Evolutionary conservation across 2,113 vertebrate species (phyloP).

Genomic region (Ammodytes dubius): DNA sequence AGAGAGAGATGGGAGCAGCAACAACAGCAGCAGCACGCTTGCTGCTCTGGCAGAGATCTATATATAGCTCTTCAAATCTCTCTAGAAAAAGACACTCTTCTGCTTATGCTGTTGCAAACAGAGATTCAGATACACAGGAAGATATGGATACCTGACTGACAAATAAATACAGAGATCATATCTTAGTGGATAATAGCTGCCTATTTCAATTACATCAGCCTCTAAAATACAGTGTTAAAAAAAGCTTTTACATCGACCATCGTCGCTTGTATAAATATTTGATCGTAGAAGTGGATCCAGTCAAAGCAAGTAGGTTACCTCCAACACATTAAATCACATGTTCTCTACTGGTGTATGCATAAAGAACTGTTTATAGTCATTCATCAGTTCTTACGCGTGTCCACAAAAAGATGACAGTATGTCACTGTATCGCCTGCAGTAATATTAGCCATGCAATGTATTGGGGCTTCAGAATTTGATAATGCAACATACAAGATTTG

Average conservation of each 20-base stretch:
- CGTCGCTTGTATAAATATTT: conserved; percentile 43
- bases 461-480: background rate
- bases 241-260: background rate
- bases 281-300: conserved; percentile 31
- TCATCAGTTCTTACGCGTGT: background rate
- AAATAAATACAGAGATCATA: conserved; percentile 28
- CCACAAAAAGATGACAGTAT: background rate
- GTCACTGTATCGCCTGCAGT: background rate
- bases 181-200: conserved; percentile 7
- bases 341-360: conserved; percentile 1
- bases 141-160: conserved; percentile 63
- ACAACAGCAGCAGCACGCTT: conserved; percentile 81
- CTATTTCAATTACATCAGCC: conserved; percentile 9
- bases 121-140: conserved; percentile 72
- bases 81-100: conserved; percentile 82
- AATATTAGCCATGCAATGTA: background rate
- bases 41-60: conserved; percentile 85
- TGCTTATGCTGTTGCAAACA: conserved; percentile 82
- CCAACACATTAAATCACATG: conserved; percentile 30
- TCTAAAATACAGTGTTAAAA: conserved; percentile 10
- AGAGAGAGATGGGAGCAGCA: conserved; percentile 61
- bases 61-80: conserved; percentile 89
- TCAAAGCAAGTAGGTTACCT: conserved; percentile 22
- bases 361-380: background rate
- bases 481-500: background rate